These are phyloP conservation scores for Harpegnathos saltator DNA, from an alignment of 1,140 invertebrate genomes.

Conservation along the genomic window DNA sequence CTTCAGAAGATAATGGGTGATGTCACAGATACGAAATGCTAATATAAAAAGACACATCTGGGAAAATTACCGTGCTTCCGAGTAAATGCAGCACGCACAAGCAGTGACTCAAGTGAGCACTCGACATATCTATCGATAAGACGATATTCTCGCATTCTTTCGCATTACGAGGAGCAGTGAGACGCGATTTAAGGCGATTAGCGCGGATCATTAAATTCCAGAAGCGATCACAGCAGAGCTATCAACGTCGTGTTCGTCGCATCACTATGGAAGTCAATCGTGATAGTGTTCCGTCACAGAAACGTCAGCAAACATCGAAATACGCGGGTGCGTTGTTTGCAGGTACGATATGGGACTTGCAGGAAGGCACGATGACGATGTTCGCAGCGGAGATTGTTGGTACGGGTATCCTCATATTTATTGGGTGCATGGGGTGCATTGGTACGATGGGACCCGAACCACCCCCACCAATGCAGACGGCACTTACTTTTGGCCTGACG, in stretches of 20 bases:
- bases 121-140: slow-evolving; percentile 40
- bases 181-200: neutral
- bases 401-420: slow-evolving; percentile 90
- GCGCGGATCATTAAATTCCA: slow-evolving; percentile 47
- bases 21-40: no score
- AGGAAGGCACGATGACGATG: slow-evolving; percentile 77
- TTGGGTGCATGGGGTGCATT: slow-evolving; percentile 91
- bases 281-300: neutral
- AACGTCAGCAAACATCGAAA: no score
- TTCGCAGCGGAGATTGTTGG: slow-evolving; percentile 89
- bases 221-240: neutral
- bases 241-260: neutral
- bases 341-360: slow-evolving; percentile 71
- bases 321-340: neutral
- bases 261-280: slow-evolving; percentile 37
- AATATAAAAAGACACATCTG: neutral
- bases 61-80: neutral
- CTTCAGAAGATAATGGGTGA: no score
- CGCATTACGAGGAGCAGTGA: neutral
- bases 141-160: neutral
- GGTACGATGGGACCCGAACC: slow-evolving; percentile 73
- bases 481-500: slow-evolving; percentile 90
- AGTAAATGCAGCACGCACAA: neutral
- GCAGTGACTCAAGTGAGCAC: neutral
- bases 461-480: slow-evolving; percentile 87